A percentile compares a stretch with the other conserved stretches of the same genome.
phyloP scores from a whole-genome alignment of 2,797 vertebrate species.

The Chrysolophus pictus region DNA sequence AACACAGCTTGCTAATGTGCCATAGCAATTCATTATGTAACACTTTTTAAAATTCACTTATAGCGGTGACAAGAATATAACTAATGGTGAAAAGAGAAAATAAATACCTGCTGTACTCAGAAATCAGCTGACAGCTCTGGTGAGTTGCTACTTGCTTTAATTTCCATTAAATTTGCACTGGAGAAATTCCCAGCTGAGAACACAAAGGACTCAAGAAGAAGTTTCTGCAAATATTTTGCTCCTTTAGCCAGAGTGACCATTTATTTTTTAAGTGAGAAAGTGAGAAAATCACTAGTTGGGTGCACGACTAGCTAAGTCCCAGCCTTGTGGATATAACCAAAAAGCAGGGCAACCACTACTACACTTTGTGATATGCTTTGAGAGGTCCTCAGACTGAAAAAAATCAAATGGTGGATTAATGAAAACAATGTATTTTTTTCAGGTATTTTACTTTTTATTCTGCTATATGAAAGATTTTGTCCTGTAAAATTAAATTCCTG shows the following conservation, averaged over 20 bases:
- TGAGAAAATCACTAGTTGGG: background rate
- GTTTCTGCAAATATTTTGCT: constrained; percentile 7
- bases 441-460: background rate
- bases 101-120: constrained; percentile 38
- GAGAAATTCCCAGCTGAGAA: constrained; percentile 27
- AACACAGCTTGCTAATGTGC: background rate
- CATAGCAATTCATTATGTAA: background rate
- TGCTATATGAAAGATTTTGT: background rate
- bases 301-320: background rate
- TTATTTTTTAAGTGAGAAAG: constrained; percentile 2
- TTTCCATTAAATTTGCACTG: constrained; percentile 32
- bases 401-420: background rate
- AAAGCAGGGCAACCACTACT: background rate
- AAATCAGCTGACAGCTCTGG: constrained; percentile 29
- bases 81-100: constrained; percentile 34
- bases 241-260: background rate
- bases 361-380: background rate
- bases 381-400: background rate
- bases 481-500: background rate
- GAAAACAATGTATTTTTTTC: background rate
- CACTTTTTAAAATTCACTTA: background rate
- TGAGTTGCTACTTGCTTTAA: constrained; percentile 33
- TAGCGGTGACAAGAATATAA: background rate
- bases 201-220: constrained; percentile 1
- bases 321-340: background rate